phyloP scores from a whole-genome alignment of 2,888 invertebrate genomes.

The Cylindroiulus punctatus region DNA sequence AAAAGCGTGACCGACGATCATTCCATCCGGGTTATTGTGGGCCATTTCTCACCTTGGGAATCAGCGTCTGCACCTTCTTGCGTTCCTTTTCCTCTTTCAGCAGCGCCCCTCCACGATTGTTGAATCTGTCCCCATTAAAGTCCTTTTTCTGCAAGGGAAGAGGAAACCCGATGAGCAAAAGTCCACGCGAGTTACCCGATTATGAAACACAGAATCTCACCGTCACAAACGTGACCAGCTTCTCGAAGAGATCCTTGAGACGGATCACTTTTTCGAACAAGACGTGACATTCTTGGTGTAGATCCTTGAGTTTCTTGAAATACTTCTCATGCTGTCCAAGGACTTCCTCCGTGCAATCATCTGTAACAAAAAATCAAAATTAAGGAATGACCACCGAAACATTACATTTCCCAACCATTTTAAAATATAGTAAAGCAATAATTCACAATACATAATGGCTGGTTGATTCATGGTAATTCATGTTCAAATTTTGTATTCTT shows the following conservation, averaged over 20 bases:
- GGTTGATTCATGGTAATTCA: too few relatives aligned
- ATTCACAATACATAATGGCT: too few relatives aligned
- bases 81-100: slow-evolving; percentile 51
- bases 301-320: background rate
- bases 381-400: background rate
- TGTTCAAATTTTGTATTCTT: too few relatives aligned
- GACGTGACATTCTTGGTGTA: background rate
- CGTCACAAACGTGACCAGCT: background rate
- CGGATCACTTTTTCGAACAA: background rate
- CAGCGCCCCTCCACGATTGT: slow-evolving; percentile 48
- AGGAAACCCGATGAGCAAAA: background rate
- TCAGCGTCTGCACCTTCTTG: background rate
- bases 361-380: slow-evolving; percentile 3
- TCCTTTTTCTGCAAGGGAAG: background rate
- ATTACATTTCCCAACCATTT: too few relatives aligned
- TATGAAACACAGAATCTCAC: background rate
- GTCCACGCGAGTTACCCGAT: background rate
- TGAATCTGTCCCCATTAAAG: background rate
- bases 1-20: too few relatives aligned
- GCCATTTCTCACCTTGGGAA: slow-evolving; percentile 50
- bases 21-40: too few relatives aligned
- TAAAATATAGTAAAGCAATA: too few relatives aligned
- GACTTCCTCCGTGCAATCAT: slow-evolving; percentile 7
- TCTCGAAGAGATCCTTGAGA: background rate
- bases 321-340: background rate